phyloP scores from a whole-genome alignment of 2,797 vertebrate genomes.

The Steatocranus sp. region DNA sequence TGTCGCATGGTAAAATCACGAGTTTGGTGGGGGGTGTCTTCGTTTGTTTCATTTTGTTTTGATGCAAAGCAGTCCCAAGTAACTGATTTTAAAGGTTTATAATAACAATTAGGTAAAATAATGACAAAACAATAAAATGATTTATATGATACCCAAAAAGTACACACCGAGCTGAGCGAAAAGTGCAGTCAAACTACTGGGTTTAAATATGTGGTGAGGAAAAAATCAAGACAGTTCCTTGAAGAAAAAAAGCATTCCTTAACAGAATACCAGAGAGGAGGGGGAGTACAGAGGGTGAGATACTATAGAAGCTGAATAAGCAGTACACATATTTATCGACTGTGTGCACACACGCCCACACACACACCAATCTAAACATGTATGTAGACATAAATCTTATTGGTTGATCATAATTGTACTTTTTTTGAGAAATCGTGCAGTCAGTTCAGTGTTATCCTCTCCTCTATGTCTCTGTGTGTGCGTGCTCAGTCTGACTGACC shows the following conservation, averaged over 20 bases:
- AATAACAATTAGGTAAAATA: not conserved
- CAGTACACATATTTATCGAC: constrained; percentile 8
- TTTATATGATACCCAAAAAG: not conserved
- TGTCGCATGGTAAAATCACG: not conserved
- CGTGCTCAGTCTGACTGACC: not conserved
- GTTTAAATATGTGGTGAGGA: not conserved
- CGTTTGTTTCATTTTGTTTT: not conserved
- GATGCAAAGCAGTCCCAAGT: not conserved
- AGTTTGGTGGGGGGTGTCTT: not conserved
- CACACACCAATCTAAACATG: not conserved
- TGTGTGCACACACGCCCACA: not conserved
- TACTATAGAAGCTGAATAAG: constrained; percentile 24
- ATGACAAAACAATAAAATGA: not conserved
- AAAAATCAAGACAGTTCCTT: not conserved
- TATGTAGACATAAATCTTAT: not conserved
- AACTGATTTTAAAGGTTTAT: not conserved
- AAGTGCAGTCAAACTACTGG: not conserved
- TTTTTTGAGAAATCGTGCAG: not conserved
- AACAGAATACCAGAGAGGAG: constrained; percentile 1
- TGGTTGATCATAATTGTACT: not conserved
- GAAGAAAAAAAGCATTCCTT: not conserved
- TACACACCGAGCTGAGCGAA: not conserved
- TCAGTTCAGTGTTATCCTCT: not conserved
- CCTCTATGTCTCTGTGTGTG: not conserved
- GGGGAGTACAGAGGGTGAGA: not conserved